Evolutionary conservation across 2,113 vertebrate genomes (phyloP).

Genomic region (Cisticola juncidis): DNA sequence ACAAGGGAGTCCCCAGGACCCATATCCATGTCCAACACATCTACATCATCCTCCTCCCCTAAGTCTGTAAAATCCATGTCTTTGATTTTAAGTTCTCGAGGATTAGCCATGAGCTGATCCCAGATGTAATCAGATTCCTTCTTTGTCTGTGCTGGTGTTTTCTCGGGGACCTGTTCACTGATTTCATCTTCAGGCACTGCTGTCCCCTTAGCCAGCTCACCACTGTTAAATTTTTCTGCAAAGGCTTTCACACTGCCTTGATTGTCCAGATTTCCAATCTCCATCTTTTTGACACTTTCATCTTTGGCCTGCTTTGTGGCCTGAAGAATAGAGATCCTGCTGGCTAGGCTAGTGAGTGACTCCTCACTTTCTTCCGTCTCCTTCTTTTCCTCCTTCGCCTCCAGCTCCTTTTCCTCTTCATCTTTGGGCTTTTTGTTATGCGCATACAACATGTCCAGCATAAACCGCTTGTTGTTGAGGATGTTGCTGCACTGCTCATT

Average conservation of each 20-base stretch:
- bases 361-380: conserved; percentile 77
- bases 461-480: conserved; percentile 91
- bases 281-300: conserved; percentile 84
- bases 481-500: conserved; percentile 89
- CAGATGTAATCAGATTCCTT: conserved; percentile 96
- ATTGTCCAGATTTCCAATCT: conserved; percentile 87
- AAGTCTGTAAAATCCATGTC: conserved; percentile 98
- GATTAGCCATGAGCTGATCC: conserved; percentile 95
- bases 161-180: conserved; percentile 74
- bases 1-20: conserved; percentile 77
- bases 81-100: conserved; percentile 92
- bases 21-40: conserved; percentile 87
- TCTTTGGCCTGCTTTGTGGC: conserved; percentile 84
- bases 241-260: conserved; percentile 89
- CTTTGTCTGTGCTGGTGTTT: conserved; percentile 64
- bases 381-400: conserved; percentile 74
- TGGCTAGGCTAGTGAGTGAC: conserved; percentile 82
- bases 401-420: conserved; percentile 76
- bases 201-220: conserved; percentile 84
- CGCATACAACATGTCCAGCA: conserved; percentile 95
- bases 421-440: conserved; percentile 83
- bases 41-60: conserved; percentile 90
- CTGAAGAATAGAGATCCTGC: conserved; percentile 89
- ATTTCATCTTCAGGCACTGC: conserved; percentile 74
- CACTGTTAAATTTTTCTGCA: conserved; percentile 86